phyloP scores from a whole-genome alignment of 2,113 vertebrate genomes.

The Alethe diademata region DNA sequence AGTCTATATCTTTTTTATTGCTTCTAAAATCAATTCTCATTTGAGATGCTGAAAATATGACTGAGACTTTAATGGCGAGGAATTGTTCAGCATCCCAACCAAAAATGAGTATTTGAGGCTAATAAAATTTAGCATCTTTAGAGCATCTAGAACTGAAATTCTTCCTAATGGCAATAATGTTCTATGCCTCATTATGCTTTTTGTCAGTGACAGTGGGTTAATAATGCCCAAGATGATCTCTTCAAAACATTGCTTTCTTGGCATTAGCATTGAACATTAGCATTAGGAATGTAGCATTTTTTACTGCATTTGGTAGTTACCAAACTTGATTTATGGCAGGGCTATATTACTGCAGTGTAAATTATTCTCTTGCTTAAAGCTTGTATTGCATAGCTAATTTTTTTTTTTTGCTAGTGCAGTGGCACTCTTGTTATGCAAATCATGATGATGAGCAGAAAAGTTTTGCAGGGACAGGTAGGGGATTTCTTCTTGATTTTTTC shows the following conservation, averaged over 20 bases:
- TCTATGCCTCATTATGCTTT: slow-evolving; percentile 31
- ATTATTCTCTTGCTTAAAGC: slow-evolving; percentile 20
- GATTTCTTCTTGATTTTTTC: not conserved
- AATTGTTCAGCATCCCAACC: not conserved
- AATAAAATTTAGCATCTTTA: slow-evolving; percentile 25
- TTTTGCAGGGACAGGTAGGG: not conserved
- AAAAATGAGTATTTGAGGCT: slow-evolving; percentile 1
- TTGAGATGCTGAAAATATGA: not conserved
- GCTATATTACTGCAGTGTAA: not conserved
- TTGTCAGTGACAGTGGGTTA: not conserved
- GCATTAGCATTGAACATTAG: not conserved
- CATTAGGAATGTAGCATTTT: slow-evolving; percentile 11
- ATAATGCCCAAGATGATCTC: slow-evolving; percentile 3
- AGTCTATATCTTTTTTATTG: not conserved
- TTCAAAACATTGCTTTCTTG: not conserved
- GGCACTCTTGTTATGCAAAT: not conserved
- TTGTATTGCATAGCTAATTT: slow-evolving; percentile 15
- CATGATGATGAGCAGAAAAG: not conserved
- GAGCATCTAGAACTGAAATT: slow-evolving; percentile 24
- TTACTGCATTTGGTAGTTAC: slow-evolving; percentile 51
- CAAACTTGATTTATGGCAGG: slow-evolving; percentile 22
- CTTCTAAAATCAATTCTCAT: not conserved
- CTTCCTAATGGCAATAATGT: slow-evolving; percentile 38
- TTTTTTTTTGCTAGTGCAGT: not conserved
- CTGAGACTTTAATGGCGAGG: not conserved